A percentile compares a stretch with the other conserved stretches of the same genome.
These are phyloP conservation scores for Trissoscelio sp. DNA, from an alignment of 2,888 invertebrate species.

Conservation along the genomic window DNA sequence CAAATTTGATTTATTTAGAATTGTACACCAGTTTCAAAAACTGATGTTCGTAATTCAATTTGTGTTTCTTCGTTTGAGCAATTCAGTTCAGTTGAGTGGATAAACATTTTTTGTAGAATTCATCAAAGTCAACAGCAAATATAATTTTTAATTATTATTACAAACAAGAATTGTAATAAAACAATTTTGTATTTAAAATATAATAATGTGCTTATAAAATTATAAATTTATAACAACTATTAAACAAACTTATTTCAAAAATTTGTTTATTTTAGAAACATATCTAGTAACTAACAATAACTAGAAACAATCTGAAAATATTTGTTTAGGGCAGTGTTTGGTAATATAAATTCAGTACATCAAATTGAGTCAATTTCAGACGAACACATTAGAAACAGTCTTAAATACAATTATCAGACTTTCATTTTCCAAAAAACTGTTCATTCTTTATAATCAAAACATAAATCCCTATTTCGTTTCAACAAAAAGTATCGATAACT, in stretches of 20 bases:
- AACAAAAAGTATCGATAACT: too few species aligned
- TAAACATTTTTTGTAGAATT: neutral
- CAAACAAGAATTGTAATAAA: neutral
- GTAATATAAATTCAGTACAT: neutral
- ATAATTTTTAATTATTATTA: neutral
- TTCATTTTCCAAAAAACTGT: too few species aligned
- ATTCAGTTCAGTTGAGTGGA: neutral
- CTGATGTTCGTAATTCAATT: neutral
- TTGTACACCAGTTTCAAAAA: neutral
- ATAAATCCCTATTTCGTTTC: too few species aligned
- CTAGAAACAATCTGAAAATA: neutral
- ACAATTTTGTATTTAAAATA: too few species aligned
- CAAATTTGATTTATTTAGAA: neutral
- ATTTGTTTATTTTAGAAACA: too few species aligned
- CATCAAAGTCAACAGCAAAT: neutral
- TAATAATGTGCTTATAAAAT: too few species aligned
- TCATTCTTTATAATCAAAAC: too few species aligned
- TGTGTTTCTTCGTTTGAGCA: neutral
- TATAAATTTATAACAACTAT: too few species aligned
- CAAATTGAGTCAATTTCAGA: too few species aligned
- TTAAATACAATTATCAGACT: too few species aligned
- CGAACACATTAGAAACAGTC: neutral
- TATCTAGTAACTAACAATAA: slow-evolving; percentile 1
- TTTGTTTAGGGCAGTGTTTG: neutral
- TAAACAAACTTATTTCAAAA: too few species aligned